Evolutionary conservation across 2,797 vertebrate species (phyloP), one percentile per base, ranked within the genome.

Genomic region (Threskiornis aethiopicus): DNA sequence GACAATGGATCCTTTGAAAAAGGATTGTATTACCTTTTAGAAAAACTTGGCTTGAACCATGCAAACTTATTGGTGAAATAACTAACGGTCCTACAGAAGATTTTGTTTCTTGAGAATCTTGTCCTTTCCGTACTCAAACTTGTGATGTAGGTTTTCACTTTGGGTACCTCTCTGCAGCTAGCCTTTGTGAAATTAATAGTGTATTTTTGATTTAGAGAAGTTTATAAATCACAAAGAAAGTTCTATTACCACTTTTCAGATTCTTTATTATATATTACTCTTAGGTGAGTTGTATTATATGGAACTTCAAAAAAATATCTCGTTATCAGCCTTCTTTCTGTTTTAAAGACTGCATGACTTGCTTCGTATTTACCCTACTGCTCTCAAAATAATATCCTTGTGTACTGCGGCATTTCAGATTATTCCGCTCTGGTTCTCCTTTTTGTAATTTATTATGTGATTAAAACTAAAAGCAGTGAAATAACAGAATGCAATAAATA

Each of bases 21-120:
- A 95, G 95, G 97, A 98, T 98, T 97, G 97, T 97, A 91, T 98
- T 97, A 98, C 98, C 61, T 87, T 98, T 98, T 97, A 98, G 97
- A 98, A 98, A 97, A 97, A 95, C 83, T 96, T 87, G 67, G 65
- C 85, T 94, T 98, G 98, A 97, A 96, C 98, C 98, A 84, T 96
- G 93, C 98, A 98, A 98, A 97, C 88, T 96, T 97, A 37, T 84
- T 97, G 96, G 93, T 98, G 97, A 98, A 98, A 97, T 96, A 98
- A 95, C 61, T 87, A 71, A 96, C 31, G 89, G 98, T 97, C 97
- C 37, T 39, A 39, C 37, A 39, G 37, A 39, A 39, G 37, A 39
- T 39, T 39, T 39, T 39, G 10, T 39, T 39, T 39, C 37, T 39
- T 39, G 37, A 39, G 37, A 39, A 39, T 39, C 98, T 96, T 25